A percentile compares a stretch with the other conserved stretches of the same genome.
Conservation (phyloP, 2,113 vertebrate genomes). For the Crocuta crocuta region DNA sequence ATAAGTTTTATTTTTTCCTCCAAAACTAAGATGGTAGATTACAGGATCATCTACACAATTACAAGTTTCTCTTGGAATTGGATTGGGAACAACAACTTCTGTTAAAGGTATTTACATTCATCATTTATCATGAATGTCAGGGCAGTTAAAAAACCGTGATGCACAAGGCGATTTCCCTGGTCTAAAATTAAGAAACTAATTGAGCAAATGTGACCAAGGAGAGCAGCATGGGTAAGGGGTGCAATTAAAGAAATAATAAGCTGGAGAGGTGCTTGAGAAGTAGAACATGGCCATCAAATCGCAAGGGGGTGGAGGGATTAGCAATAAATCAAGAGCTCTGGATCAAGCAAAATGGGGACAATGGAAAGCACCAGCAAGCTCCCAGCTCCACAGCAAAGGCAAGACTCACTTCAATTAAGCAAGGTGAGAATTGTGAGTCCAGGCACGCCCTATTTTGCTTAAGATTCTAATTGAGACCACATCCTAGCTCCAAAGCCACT, state of each 20-base stretch:
- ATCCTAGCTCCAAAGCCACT: constrained; percentile 64
- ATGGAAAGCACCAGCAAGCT: background rate
- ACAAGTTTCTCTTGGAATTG: background rate
- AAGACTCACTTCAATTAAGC: constrained; percentile 67
- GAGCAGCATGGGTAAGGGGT: constrained; percentile 55
- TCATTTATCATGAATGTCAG: constrained; percentile 49
- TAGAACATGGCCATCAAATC: constrained; percentile 76
- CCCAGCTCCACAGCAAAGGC: background rate
- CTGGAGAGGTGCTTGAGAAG: constrained; percentile 78
- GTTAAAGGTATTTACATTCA: background rate
- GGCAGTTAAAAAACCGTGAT: background rate
- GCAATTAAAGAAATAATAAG: constrained; percentile 76
- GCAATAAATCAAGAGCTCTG: constrained; percentile 60
- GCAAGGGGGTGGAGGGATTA: constrained; percentile 54
- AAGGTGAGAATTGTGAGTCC: constrained; percentile 44
- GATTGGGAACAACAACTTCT: background rate
- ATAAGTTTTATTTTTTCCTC: background rate
- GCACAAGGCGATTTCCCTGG: constrained; percentile 52
- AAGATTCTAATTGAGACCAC: constrained; percentile 74
- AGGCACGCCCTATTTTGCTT: constrained; percentile 77
- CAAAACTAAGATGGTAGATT: background rate
- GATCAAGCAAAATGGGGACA: constrained; percentile 67
- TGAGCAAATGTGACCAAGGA: constrained; percentile 71
- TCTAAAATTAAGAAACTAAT: constrained; percentile 79
- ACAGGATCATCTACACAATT: background rate